phyloP scores from a whole-genome alignment of 2,797 vertebrate species.

The Microctenopoma steveboyesi region DNA sequence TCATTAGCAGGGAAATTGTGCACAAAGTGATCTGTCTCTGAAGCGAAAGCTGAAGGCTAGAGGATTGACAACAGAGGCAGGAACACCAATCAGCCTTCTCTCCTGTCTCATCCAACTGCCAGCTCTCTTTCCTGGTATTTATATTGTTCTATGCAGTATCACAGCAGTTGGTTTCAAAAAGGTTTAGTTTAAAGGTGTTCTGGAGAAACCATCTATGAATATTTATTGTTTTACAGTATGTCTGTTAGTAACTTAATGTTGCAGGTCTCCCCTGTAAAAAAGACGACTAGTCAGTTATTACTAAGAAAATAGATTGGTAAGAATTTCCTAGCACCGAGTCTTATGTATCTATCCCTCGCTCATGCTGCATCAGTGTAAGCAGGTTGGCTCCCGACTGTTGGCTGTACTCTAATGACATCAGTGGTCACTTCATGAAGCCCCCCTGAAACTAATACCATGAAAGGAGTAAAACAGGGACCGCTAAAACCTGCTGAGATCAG shows the following conservation, averaged over 20 bases:
- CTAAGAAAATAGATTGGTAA: not conserved
- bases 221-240: no score
- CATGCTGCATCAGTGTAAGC: not conserved
- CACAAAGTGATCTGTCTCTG: conserved; percentile 64
- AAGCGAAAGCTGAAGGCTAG: conserved; percentile 46
- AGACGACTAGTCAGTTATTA: not conserved
- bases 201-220: no score
- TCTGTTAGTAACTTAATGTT: no score
- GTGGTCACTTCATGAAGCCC: no score
- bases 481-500: no score
- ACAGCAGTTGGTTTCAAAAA: not conserved
- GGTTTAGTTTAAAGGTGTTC: no score
- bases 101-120: not conserved
- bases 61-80: conserved; percentile 48
- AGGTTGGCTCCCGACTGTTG: not conserved
- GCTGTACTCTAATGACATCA: no score
- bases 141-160: not conserved
- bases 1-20: conserved; percentile 71
- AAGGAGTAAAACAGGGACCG: no score
- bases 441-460: no score
- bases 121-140: conserved; percentile 5
- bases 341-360: not conserved
- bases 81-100: conserved; percentile 39
- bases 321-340: not conserved
- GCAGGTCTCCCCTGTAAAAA: no score